Percentiles rank a stretch among this genome's conserved stretches.
Evolutionary conservation across 2,797 vertebrate species (phyloP).

Genomic region (Oreochromis mossambicus): DNA sequence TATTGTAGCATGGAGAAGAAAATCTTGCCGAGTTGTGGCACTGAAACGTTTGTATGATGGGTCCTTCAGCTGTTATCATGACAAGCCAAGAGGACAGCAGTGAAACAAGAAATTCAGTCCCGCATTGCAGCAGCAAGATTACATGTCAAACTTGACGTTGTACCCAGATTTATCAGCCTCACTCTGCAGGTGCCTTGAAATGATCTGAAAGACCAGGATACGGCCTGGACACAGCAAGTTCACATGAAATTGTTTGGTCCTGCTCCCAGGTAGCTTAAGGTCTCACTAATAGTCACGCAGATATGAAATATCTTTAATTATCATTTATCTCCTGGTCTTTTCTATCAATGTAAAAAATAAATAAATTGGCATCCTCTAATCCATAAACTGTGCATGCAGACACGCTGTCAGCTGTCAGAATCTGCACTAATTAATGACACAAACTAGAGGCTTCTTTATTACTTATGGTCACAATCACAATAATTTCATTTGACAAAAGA

Average conservation of each 20-base stretch:
- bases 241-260: rapidly evolving
- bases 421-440: background rate
- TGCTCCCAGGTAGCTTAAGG: background rate
- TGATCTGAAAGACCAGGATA: background rate
- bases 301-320: background rate
- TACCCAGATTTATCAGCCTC: background rate
- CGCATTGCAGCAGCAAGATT: background rate
- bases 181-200: background rate
- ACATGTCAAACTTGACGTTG: background rate
- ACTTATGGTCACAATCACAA: rapidly evolving
- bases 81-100: background rate
- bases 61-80: background rate
- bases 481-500: background rate
- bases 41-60: background rate
- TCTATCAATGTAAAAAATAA: background rate
- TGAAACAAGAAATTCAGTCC: background rate
- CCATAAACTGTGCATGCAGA: background rate
- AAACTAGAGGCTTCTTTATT: background rate
- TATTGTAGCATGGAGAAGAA: background rate
- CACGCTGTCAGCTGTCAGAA: background rate
- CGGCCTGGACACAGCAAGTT: background rate
- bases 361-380: background rate
- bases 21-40: background rate
- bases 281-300: background rate
- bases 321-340: background rate